phyloP scores from a whole-genome alignment of 2,888 invertebrate species.

The Platycnemis pennipes region DNA sequence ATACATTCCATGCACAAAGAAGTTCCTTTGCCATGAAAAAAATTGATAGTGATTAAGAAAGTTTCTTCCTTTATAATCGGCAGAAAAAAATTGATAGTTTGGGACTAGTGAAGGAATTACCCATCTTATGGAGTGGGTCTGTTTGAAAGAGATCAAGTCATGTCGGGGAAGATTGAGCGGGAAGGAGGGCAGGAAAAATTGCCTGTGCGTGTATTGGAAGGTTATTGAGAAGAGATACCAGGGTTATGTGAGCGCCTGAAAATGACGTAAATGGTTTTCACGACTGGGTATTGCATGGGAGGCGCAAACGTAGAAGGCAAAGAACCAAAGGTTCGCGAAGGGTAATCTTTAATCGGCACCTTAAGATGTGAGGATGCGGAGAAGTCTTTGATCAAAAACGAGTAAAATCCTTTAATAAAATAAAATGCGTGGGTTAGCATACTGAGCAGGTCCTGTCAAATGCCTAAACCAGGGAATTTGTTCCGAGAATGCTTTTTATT shows the following conservation, averaged over 20 bases:
- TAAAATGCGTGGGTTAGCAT: background rate
- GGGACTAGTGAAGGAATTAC: background rate
- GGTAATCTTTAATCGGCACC: constrained; percentile 43
- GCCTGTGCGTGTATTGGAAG: constrained; percentile 14
- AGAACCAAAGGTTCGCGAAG: background rate
- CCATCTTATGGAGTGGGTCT: background rate
- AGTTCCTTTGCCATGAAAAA: background rate
- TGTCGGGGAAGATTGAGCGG: background rate
- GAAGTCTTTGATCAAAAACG: background rate
- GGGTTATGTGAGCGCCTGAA: constrained; percentile 9
- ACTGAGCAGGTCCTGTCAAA: background rate
- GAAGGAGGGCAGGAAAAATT: too few relatives aligned
- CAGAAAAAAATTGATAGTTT: background rate
- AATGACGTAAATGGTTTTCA: constrained; percentile 52
- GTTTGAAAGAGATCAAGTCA: background rate
- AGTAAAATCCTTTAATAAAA: background rate
- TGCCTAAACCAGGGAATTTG: background rate
- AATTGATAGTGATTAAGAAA: background rate
- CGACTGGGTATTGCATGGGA: background rate
- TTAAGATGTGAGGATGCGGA: background rate
- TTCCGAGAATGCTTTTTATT: too few relatives aligned
- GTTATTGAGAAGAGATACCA: constrained; percentile 17
- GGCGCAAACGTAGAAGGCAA: background rate
- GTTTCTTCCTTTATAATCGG: background rate
- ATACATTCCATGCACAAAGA: too few relatives aligned